These are phyloP conservation scores for Elachura formosa DNA, from an alignment of 2,113 vertebrate genomes.

Conservation along the genomic window DNA sequence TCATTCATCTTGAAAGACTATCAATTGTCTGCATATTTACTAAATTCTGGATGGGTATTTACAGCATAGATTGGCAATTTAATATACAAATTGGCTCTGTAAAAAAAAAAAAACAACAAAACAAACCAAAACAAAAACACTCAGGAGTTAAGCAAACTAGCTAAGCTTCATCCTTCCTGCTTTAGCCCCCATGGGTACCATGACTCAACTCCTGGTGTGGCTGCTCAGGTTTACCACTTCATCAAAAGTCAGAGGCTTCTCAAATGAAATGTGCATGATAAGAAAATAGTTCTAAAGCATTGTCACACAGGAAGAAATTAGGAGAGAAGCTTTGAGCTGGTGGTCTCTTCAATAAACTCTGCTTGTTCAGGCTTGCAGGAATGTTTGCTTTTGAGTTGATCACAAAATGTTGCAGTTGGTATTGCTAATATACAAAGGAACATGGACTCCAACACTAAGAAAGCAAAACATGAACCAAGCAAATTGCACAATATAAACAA, in stretches of 20 bases:
- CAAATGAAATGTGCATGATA: background rate
- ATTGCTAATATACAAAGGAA: background rate
- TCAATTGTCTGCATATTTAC: background rate
- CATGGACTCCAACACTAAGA: background rate
- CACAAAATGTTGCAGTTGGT: background rate
- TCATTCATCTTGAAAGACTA: background rate
- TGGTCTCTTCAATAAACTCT: background rate
- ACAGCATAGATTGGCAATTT: background rate
- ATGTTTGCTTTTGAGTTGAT: background rate
- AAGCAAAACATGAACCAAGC: background rate
- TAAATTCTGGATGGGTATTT: background rate
- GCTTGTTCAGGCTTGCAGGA: background rate
- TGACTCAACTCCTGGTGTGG: background rate
- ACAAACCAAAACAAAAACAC: background rate
- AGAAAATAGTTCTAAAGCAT: constrained; percentile 19
- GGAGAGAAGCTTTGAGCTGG: background rate
- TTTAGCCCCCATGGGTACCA: background rate
- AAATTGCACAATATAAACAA: background rate
- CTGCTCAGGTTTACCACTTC: background rate
- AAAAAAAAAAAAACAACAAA: too few species aligned
- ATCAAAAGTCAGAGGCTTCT: background rate
- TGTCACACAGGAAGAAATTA: background rate
- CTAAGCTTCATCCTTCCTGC: constrained; percentile 4
- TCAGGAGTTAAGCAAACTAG: background rate
- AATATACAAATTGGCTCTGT: background rate